phyloP scores from a whole-genome alignment of 2,113 vertebrate species.

The Platysteira castanea region DNA sequence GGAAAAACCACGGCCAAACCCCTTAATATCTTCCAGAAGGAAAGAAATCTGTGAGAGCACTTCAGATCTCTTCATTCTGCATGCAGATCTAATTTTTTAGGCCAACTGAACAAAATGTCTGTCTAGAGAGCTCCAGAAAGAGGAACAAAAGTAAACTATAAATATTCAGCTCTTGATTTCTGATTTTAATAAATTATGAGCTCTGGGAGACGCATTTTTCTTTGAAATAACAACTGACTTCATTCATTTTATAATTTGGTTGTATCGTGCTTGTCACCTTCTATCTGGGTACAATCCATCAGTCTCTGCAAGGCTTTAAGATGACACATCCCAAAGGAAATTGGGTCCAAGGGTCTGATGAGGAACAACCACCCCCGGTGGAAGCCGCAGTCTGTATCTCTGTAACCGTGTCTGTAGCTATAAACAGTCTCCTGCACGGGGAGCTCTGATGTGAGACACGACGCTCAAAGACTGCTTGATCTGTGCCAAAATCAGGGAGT shows the following conservation, averaged over 20 bases:
- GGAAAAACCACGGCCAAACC: background rate
- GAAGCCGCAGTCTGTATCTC: background rate
- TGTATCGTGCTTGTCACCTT: background rate
- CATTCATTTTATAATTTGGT: background rate
- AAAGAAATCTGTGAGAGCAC: background rate
- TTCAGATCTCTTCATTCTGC: background rate
- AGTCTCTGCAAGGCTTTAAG: background rate
- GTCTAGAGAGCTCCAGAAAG: conserved; percentile 4
- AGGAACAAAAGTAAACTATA: conserved; percentile 48
- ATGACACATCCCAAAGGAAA: background rate
- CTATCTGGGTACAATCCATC: background rate
- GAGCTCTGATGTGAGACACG: background rate
- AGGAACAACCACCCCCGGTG: background rate
- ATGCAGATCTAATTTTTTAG: background rate
- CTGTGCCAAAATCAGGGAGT: background rate
- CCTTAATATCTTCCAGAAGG: background rate
- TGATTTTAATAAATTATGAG: conserved; percentile 57
- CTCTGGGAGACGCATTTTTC: background rate
- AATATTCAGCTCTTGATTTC: conserved; percentile 56
- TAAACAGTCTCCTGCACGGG: background rate
- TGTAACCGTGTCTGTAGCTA: background rate
- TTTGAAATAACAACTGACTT: background rate
- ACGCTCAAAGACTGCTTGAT: background rate
- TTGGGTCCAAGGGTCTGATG: background rate
- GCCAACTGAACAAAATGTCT: background rate